phyloP scores from a whole-genome alignment of 2,797 vertebrate genomes.

The Strix occidentalis region DNA sequence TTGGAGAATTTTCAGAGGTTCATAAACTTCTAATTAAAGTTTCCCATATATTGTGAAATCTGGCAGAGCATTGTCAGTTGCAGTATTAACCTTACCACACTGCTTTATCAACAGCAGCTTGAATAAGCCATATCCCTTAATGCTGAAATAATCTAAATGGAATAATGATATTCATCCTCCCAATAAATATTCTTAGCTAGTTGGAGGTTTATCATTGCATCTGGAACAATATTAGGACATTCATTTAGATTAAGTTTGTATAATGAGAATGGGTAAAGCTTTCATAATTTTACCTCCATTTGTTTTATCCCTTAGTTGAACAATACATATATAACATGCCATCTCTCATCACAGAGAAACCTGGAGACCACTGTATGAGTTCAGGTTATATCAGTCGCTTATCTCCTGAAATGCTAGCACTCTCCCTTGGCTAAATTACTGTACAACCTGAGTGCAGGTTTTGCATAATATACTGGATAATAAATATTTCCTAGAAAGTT shows the following conservation, averaged over 20 bases:
- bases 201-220: constrained; percentile 59
- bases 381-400: neutral
- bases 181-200: constrained; percentile 70
- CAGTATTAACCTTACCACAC: constrained; percentile 66
- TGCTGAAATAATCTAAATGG: constrained; percentile 73
- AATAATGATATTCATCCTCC: constrained; percentile 67
- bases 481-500: neutral
- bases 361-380: neutral
- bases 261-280: constrained; percentile 53
- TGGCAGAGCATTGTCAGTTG: constrained; percentile 63
- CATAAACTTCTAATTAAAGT: constrained; percentile 77
- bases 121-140: constrained; percentile 70
- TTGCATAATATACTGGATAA: neutral
- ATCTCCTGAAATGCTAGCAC: constrained; percentile 1
- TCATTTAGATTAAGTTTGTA: constrained; percentile 64
- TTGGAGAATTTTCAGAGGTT: constrained; percentile 72
- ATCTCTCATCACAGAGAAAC: constrained; percentile 13
- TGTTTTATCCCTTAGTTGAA: constrained; percentile 44
- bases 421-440: constrained; percentile 6
- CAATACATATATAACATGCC: neutral
- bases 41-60: constrained; percentile 65
- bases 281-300: constrained; percentile 47
- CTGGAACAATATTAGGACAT: constrained; percentile 63
- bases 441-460: neutral
- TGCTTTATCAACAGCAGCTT: constrained; percentile 66